These are phyloP conservation scores for Acridotheres tristis DNA, from an alignment of 2,797 vertebrate species.

Conservation along the genomic window DNA sequence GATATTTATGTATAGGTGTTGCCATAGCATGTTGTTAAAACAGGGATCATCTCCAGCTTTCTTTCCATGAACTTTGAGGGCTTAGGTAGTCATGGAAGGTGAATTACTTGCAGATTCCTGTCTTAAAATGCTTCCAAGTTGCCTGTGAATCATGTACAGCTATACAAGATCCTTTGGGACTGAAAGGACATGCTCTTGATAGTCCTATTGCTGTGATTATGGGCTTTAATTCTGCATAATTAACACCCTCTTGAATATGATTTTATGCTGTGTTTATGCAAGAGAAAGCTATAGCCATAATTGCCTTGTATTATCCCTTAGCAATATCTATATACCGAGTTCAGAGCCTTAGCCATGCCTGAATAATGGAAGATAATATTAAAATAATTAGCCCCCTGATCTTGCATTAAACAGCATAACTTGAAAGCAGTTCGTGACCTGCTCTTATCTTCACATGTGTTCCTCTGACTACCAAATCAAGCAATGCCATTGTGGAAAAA, in stretches of 20 bases:
- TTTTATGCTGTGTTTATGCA: constrained; percentile 6
- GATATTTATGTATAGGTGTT: not conserved
- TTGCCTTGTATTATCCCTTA: constrained; percentile 1
- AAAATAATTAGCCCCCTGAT: constrained; percentile 46
- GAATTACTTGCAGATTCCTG: not conserved
- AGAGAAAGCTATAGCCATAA: constrained; percentile 12
- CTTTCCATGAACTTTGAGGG: not conserved
- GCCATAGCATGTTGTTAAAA: not conserved
- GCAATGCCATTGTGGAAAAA: not conserved
- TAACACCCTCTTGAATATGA: not conserved
- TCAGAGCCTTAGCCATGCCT: not conserved
- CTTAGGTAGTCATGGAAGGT: not conserved
- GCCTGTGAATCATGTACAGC: not conserved
- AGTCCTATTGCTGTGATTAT: constrained; percentile 11
- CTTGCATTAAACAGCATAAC: constrained; percentile 32
- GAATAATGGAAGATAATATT: constrained; percentile 35
- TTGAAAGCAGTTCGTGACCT: constrained; percentile 21
- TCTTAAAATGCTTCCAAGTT: not conserved
- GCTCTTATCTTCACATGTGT: not conserved
- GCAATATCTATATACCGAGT: not conserved
- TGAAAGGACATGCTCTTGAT: not conserved
- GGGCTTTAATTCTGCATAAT: constrained; percentile 26
- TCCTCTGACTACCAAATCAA: not conserved
- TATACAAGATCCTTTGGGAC: not conserved
- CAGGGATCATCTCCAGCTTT: not conserved